Conservation (phyloP, 2,113 vertebrate genomes). For the Calidris pygmaea region DNA sequence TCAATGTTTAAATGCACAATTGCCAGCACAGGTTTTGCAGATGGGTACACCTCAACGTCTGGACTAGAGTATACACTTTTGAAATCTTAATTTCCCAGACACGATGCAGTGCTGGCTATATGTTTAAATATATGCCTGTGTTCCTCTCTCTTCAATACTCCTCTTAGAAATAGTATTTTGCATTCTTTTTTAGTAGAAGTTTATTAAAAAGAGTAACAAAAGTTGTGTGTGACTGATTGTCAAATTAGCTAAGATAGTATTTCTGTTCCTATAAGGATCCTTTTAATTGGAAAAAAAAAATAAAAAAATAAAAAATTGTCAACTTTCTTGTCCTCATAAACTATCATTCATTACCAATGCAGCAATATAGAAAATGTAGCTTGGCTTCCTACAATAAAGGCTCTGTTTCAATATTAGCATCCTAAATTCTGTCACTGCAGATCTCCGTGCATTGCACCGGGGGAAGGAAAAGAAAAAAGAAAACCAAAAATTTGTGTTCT, state of each 20-base stretch:
- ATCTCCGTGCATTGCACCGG: background rate
- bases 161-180: background rate
- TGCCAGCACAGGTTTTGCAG: background rate
- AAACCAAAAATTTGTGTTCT: background rate
- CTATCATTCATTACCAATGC: background rate
- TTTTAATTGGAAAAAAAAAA: background rate
- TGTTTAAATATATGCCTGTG: background rate
- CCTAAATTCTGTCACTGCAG: constrained; percentile 18
- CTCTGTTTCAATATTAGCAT: constrained; percentile 27
- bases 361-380: background rate
- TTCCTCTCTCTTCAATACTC: background rate
- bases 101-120: background rate
- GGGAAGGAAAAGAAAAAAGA: background rate
- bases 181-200: background rate
- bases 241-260: background rate
- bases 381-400: constrained; percentile 10
- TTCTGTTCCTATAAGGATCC: background rate
- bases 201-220: constrained; percentile 24
- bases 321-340: background rate
- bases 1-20: background rate
- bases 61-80: background rate
- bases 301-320: background rate
- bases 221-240: constrained; percentile 38
- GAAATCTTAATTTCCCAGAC: background rate
- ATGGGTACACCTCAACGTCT: background rate